A percentile compares a stretch with the other conserved stretches of the same genome.
phyloP scores from a whole-genome alignment of 1,140 invertebrate species.

The Atta cephalotes region DNA sequence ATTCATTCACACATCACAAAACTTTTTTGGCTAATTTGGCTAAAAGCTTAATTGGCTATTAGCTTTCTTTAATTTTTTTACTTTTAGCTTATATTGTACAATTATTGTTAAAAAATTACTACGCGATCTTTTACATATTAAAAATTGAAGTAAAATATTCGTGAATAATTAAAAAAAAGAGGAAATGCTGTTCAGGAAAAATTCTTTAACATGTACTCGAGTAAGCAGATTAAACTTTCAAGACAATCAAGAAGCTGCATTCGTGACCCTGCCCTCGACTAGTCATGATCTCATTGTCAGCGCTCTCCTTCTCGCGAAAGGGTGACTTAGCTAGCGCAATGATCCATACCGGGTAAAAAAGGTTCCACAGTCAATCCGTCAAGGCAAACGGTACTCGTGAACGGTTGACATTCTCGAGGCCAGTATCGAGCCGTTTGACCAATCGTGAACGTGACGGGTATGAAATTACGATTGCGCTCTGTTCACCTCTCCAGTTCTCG shows the following conservation, averaged over 20 bases:
- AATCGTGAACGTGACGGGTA: conserved; percentile 75
- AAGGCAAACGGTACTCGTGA: conserved; percentile 78
- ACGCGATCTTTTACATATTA: not conserved
- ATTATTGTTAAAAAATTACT: not conserved
- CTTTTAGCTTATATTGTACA: too few species aligned
- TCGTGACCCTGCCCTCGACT: conserved; percentile 36
- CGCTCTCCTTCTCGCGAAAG: conserved; percentile 42
- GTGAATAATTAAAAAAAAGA: not conserved
- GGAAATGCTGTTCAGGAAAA: not conserved
- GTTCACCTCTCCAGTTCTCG: conserved; percentile 49
- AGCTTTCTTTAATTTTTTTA: too few species aligned
- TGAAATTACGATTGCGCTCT: conserved; percentile 72
- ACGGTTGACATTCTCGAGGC: conserved; percentile 79
- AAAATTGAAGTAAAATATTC: not conserved
- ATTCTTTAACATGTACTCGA: not conserved
- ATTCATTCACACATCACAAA: too few species aligned
- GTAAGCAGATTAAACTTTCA: not conserved
- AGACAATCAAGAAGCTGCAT: conserved; percentile 1
- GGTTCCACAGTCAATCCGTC: conserved; percentile 58
- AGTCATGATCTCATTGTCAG: conserved; percentile 24
- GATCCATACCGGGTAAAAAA: conserved; percentile 44
- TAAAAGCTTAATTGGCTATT: too few species aligned
- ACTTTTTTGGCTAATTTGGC: too few species aligned
- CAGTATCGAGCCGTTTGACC: conserved; percentile 74
- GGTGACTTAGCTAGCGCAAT: conserved; percentile 29